Evolutionary conservation across 2,113 vertebrate species (phyloP).

Genomic region (Poecile atricapillus): DNA sequence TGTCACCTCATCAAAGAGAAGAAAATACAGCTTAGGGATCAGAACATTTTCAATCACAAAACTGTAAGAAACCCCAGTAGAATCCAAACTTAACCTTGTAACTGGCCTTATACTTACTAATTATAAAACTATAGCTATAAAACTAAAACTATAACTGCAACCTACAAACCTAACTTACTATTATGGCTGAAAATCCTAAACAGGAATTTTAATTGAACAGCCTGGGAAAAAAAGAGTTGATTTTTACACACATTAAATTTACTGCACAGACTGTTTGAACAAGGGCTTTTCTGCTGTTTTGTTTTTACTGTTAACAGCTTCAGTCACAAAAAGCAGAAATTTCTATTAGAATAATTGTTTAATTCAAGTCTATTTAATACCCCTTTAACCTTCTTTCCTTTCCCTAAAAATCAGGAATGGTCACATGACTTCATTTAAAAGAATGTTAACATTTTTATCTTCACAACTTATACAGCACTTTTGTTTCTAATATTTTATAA

Average conservation of each 20-base stretch:
- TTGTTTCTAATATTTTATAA: not conserved
- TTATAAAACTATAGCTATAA: not conserved
- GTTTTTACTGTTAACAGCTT: not conserved
- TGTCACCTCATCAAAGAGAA: slow-evolving; percentile 82
- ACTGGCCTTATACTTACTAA: not conserved
- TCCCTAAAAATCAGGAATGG: not conserved
- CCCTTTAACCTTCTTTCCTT: not conserved
- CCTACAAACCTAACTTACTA: slow-evolving; percentile 2
- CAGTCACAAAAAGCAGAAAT: not conserved
- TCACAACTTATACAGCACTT: not conserved
- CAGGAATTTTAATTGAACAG: not conserved
- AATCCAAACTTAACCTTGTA: not conserved
- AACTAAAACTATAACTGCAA: not conserved
- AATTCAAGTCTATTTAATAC: not conserved
- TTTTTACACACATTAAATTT: not conserved
- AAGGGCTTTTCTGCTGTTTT: not conserved
- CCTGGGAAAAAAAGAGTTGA: not conserved
- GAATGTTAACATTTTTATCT: not conserved
- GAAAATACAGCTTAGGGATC: not conserved
- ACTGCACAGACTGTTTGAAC: not conserved
- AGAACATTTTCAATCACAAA: not conserved
- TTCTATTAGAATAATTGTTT: not conserved
- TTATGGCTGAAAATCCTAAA: not conserved
- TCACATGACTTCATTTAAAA: not conserved
- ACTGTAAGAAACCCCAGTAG: not conserved